Evolutionary conservation across 2,113 vertebrate genomes (phyloP), one percentile per base, ranked within the genome.

Genomic region (Calyptomena viridis): DNA sequence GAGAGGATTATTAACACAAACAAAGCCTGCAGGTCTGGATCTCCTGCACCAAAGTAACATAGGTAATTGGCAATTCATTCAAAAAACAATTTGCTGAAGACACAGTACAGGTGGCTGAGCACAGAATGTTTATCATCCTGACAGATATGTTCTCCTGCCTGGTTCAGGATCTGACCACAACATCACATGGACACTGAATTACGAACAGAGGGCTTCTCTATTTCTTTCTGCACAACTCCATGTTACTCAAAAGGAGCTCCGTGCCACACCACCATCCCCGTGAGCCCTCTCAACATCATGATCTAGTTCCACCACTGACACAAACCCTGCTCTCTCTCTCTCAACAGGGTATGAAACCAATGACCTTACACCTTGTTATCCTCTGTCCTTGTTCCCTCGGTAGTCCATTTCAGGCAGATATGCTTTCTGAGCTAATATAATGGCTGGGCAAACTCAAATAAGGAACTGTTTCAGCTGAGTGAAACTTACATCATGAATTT

Each of bases 211-310:
- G 35, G 8, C 19, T 62, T 37, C 11, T 60, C n/a, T 35, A 10
- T 3, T 31, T 52, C 44, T 53, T 72, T 52, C 64, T 35, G n/a
- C 50, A 66, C 37, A 35, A 2, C 5, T 13, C 17, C 0, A 0
- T 16, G 39, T 37, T 11, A 20, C 68, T 37, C 3, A 1, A 14
- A 83, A 80, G 76, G 4, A 0, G 19, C 47, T 72, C 47, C 0
- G 0, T 20, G 39, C 33, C 71, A 19, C 3, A 3, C 3, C 39
- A 31, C 8, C 2, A 5, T 13, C 44, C 4, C 1, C 11, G 53
- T 27, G n/a, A 87, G 55, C 42, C 42, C 50, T 67, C 75, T 37
- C 31, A 42, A 50, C 67, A 21, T n/a, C 35, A 24, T 5, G 58
- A 76, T 5, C 49, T 2, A 15, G 16, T 42, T 42, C 37, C 72